These are phyloP conservation scores for Pterocles orientalis DNA, from an alignment of 2,113 vertebrate species.

Conservation along the genomic window DNA sequence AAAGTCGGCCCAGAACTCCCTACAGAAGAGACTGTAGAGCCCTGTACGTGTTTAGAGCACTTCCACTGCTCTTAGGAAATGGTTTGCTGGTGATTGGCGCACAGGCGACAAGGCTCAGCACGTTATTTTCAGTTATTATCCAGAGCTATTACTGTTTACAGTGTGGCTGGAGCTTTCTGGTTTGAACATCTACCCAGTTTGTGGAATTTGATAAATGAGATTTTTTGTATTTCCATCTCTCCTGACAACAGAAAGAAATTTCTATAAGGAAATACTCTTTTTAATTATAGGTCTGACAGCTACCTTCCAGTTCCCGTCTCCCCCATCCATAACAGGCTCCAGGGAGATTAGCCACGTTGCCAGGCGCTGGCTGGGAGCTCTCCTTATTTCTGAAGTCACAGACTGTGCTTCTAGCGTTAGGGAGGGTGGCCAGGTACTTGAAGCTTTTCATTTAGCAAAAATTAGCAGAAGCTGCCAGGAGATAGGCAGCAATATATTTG, in stretches of 20 bases:
- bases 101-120: neutral
- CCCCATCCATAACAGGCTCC: neutral
- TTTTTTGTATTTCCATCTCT: constrained; percentile 35
- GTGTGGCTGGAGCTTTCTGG: neutral
- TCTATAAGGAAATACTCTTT: constrained; percentile 13
- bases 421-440: neutral
- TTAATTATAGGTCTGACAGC: constrained; percentile 50
- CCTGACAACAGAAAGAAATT: neutral
- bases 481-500: neutral
- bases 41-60: neutral
- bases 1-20: neutral
- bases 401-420: neutral
- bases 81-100: neutral
- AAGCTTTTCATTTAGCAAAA: constrained; percentile 2
- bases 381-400: constrained; percentile 42
- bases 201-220: constrained; percentile 11
- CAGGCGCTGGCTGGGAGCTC: neutral
- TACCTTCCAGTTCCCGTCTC: constrained; percentile 1
- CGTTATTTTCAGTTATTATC: constrained; percentile 10
- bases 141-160: constrained; percentile 14
- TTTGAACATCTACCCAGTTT: neutral
- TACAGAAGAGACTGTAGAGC: neutral
- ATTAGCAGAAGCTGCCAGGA: constrained; percentile 26
- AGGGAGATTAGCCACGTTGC: constrained; percentile 27
- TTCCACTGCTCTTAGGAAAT: neutral